Base-by-base conservation (phyloP, 2,888 invertebrate genomes). In the Morpho achilles region DNA sequence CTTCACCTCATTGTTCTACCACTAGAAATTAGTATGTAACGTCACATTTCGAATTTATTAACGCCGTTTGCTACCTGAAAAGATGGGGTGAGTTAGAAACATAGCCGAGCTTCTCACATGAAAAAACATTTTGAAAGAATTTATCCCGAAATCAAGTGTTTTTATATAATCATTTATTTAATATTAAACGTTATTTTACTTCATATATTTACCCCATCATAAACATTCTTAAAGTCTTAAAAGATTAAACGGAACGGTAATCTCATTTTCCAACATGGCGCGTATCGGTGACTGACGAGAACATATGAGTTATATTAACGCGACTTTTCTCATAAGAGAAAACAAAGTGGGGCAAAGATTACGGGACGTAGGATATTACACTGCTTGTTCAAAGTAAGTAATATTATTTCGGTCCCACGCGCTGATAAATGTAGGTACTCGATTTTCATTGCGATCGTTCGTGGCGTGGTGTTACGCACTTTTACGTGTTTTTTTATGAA, bases 401-500 rank as follows among this genome's bases (percentile, higher is more conserved):
- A 65, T 62, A 62, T 66, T 59, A 65, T 63, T 63, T 58, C 53
- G 56, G 63, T 60, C 56, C 56, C 65, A 47, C 58, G 53, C 67
- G 51, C 63, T 67, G 67, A 70, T 68, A 69, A 66, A 72, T 71
- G 68, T 62, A 55, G 59, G 56, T 58, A 67, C 70, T 71, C 69
- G 67, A 68, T 70, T 69, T 67, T 70, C 69, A 71, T 71, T 68
- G 69, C 67, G 58, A 61, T 60, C 66, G 61, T 56, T 63, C 61
- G 56, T 61, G 53, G 56, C 52, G 56, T 56, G 50, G 57, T 51
- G 48, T 57, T 43, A 63, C 50, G 54, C 58, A 49, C 50, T 50
- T 54, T 49, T 56, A 63, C 65, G 66, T 64, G 66, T 69, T 32
- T 32, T n/a, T 67, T 67, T 69, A 67, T 67, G 64, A 65, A 66